phyloP scores from a whole-genome alignment of 35 echinoderm and acorn worm species.

The Lytechinus variegatus region DNA sequence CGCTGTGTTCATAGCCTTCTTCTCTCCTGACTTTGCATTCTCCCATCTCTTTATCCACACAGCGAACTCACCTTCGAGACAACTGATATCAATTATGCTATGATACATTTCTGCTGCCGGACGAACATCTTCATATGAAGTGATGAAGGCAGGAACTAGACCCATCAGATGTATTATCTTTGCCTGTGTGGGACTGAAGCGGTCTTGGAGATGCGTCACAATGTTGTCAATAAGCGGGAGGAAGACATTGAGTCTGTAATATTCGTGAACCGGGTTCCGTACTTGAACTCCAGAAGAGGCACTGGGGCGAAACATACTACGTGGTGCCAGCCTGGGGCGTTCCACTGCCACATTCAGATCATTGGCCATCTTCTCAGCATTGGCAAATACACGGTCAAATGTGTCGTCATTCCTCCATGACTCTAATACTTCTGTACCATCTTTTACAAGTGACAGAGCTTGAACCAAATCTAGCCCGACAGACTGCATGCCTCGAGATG shows the following conservation, averaged over 20 bases:
- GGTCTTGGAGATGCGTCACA: not conserved
- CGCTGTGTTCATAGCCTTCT: not conserved
- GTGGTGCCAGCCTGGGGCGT: not conserved
- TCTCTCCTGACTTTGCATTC: not conserved
- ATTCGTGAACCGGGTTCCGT: not conserved
- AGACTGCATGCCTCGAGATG: constrained; percentile 1
- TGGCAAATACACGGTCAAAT: not conserved
- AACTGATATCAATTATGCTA: not conserved
- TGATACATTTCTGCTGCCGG: not conserved
- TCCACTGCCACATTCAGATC: not conserved
- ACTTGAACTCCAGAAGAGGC: not conserved
- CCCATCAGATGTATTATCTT: not conserved
- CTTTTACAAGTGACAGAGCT: not conserved
- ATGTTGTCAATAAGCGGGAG: not conserved
- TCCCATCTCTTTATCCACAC: not conserved
- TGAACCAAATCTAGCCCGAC: not conserved
- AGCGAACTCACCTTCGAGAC: constrained; percentile 2
- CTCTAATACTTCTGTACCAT: not conserved
- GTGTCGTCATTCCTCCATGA: constrained; percentile 33
- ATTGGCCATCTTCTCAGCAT: constrained; percentile 4
- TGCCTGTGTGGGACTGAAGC: not conserved
- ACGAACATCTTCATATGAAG: not conserved
- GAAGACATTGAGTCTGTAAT: not conserved
- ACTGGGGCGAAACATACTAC: not conserved
- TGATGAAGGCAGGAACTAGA: not conserved